phyloP scores from a whole-genome alignment of 2,888 invertebrate species.

The Watsonalla cultraria region DNA sequence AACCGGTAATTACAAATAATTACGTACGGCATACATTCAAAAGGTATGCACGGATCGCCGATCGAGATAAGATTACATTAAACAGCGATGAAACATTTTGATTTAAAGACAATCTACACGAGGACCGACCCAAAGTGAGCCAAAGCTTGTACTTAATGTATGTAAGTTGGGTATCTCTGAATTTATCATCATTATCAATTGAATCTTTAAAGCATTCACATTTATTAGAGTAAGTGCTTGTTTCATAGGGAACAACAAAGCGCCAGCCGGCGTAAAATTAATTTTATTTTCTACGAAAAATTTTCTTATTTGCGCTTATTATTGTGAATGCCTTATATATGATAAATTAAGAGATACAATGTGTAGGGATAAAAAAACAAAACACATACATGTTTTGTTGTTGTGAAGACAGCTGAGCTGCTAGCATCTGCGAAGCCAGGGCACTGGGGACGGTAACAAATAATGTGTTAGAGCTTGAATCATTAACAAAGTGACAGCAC shows the following conservation, averaged over 20 bases:
- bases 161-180: conserved; percentile 59
- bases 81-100: conserved; percentile 77
- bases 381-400: conserved; percentile 95
- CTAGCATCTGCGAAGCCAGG: conserved; percentile 98
- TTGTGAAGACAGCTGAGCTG: conserved; percentile 94
- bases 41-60: conserved; percentile 69
- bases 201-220: conserved; percentile 8
- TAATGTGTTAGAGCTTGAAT: conserved; percentile 63
- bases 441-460: conserved; percentile 90
- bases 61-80: conserved; percentile 72
- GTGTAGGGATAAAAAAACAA: conserved; percentile 65
- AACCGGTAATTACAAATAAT: conserved; percentile 75
- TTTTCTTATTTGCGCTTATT: no score
- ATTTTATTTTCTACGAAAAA: no score
- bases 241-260: no score
- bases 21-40: conserved; percentile 70
- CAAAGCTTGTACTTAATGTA: conserved; percentile 72
- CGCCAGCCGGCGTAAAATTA: no score
- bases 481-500: conserved; percentile 30
- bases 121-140: conserved; percentile 56
- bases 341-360: conserved; percentile 50
- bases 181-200: conserved; percentile 49
- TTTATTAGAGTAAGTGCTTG: no score
- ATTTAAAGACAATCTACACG: conserved; percentile 72
- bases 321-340: conserved; percentile 10